Evolutionary conservation across 2,888 invertebrate species (phyloP).

Genomic region (Temnothorax rugatulus): DNA sequence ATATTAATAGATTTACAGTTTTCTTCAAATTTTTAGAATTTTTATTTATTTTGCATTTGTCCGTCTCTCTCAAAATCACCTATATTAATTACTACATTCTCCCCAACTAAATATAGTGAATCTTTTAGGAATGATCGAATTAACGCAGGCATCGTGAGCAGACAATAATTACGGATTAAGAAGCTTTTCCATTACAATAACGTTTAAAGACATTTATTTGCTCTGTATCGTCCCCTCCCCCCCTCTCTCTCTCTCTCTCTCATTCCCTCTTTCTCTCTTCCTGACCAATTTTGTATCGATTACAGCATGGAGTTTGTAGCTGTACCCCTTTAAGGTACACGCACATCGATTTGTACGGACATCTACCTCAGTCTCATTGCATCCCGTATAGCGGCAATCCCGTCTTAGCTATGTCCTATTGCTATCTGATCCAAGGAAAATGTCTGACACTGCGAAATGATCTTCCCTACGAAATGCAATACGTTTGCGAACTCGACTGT

Average conservation of each 20-base stretch:
- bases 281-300: constrained; percentile 70
- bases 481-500: constrained; percentile 78
- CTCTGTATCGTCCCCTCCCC: background rate
- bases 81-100: background rate
- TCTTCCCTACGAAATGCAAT: constrained; percentile 80
- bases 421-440: constrained; percentile 86
- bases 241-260: background rate
- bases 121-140: constrained; percentile 65
- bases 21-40: background rate
- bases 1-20: background rate
- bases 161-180: constrained; percentile 69
- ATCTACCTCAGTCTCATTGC: constrained; percentile 85
- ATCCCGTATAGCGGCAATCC: constrained; percentile 92
- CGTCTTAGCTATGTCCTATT: constrained; percentile 90
- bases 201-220: constrained; percentile 63
- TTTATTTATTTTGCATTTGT: constrained; percentile 11
- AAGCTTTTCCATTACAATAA: constrained; percentile 69
- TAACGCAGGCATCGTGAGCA: constrained; percentile 56
- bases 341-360: constrained; percentile 93
- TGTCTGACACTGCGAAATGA: constrained; percentile 81
- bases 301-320: constrained; percentile 82
- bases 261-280: background rate
- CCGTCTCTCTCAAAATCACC: background rate
- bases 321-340: constrained; percentile 91
- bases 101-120: constrained; percentile 51